Conservation (phyloP, 2,888 invertebrate species). For the Tyria jacobaeae region DNA sequence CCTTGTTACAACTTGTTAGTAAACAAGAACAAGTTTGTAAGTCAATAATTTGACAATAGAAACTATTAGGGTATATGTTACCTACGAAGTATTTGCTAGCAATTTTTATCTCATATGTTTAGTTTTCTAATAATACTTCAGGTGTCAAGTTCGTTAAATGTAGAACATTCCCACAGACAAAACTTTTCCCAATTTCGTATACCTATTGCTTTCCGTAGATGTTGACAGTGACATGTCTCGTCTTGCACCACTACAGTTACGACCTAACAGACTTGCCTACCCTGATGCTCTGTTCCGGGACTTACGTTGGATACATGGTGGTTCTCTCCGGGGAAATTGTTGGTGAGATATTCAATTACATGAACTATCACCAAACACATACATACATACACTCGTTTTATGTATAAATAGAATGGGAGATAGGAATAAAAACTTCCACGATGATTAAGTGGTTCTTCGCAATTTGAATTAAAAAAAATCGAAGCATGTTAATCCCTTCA, state of each 20-base stretch:
- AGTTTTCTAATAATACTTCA: background rate
- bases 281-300: conserved; percentile 80
- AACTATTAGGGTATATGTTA: too few relatives aligned
- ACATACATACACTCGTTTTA: too few relatives aligned
- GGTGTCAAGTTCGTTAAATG: background rate
- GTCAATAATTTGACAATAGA: too few relatives aligned
- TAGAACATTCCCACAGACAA: background rate
- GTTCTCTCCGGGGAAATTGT: conserved; percentile 80
- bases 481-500: too few relatives aligned
- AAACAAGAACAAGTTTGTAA: too few relatives aligned
- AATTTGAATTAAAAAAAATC: background rate
- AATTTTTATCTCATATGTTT: background rate
- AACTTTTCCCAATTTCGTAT: background rate
- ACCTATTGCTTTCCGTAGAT: conserved; percentile 54
- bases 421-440: background rate
- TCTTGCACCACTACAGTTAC: conserved; percentile 78
- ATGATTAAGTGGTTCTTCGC: background rate
- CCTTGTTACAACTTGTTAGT: too few relatives aligned
- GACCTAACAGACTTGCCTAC: conserved; percentile 78
- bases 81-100: too few relatives aligned
- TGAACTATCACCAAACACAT: background rate
- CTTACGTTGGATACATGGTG: conserved; percentile 77
- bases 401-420: too few relatives aligned
- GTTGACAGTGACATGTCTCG: conserved; percentile 73
- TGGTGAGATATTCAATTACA: conserved; percentile 57